phyloP scores from a whole-genome alignment of 1,140 invertebrate species.

The Leptoteleia sp. region DNA sequence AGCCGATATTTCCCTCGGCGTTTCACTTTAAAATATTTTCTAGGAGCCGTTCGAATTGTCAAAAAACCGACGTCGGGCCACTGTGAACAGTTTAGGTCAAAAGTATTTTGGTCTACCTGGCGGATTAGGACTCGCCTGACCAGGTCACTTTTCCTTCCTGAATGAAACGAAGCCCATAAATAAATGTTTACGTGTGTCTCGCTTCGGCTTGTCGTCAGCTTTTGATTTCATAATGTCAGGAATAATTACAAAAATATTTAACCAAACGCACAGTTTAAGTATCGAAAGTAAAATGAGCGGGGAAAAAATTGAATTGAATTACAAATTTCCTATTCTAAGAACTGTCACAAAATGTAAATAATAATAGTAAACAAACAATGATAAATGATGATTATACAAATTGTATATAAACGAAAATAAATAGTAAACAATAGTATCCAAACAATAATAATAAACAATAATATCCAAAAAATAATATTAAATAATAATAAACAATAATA shows the following conservation, averaged over 20 bases:
- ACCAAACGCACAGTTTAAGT: no score
- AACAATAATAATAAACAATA: no score
- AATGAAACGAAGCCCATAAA: neutral
- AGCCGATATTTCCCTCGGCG: neutral
- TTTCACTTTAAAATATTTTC: constrained; percentile 26
- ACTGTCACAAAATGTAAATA: no score
- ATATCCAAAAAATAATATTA: no score
- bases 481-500: no score
- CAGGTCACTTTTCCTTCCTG: constrained; percentile 47
- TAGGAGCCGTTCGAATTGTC: constrained; percentile 7
- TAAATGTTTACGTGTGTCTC: constrained; percentile 5
- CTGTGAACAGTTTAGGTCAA: constrained; percentile 35
- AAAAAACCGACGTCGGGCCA: constrained; percentile 42
- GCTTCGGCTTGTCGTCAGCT: neutral
- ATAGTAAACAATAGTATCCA: no score
- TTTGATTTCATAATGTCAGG: neutral
- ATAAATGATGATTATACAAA: no score
- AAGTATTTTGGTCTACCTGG: constrained; percentile 49
- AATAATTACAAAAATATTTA: neutral
- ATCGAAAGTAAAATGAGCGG: no score
- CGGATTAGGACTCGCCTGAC: constrained; percentile 25
- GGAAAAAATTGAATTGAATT: no score
- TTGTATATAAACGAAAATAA: no score
- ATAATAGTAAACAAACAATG: no score
- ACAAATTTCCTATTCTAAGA: no score